These are phyloP conservation scores for Stenotaenia linearis DNA, from an alignment of 2,888 invertebrate species.

Conservation along the genomic window DNA sequence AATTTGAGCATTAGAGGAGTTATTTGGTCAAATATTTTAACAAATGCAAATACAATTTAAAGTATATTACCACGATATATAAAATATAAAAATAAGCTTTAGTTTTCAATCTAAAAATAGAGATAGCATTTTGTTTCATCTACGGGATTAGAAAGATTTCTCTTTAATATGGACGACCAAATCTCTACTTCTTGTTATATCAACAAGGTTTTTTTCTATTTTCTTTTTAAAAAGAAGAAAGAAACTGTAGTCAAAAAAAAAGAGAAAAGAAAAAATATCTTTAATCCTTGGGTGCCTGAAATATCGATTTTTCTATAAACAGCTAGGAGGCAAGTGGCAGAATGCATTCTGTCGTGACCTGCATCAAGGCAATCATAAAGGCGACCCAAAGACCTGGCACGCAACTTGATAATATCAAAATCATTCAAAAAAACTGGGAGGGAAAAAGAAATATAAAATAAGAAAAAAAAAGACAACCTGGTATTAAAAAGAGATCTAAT, in stretches of 20 bases:
- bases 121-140: too few species aligned
- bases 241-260: not conserved
- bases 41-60: too few species aligned
- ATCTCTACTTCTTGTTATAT: too few species aligned
- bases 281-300: not conserved
- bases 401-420: constrained; percentile 15
- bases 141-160: too few species aligned
- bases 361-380: not conserved
- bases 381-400: constrained; percentile 7
- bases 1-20: too few species aligned
- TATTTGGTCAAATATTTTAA: too few species aligned
- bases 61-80: too few species aligned
- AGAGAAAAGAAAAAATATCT: not conserved
- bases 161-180: too few species aligned
- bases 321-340: constrained; percentile 5
- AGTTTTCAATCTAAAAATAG: too few species aligned
- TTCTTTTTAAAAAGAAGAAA: not conserved
- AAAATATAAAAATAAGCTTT: too few species aligned
- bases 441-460: not conserved
- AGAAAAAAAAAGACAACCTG: not conserved
- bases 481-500: not conserved
- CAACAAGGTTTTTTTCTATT: not conserved
- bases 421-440: not conserved
- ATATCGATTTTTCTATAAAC: constrained; percentile 14
- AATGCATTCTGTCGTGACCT: constrained; percentile 15